Evolutionary conservation across 2,113 vertebrate species (phyloP).

Genomic region (Microcebus griseorufus): DNA sequence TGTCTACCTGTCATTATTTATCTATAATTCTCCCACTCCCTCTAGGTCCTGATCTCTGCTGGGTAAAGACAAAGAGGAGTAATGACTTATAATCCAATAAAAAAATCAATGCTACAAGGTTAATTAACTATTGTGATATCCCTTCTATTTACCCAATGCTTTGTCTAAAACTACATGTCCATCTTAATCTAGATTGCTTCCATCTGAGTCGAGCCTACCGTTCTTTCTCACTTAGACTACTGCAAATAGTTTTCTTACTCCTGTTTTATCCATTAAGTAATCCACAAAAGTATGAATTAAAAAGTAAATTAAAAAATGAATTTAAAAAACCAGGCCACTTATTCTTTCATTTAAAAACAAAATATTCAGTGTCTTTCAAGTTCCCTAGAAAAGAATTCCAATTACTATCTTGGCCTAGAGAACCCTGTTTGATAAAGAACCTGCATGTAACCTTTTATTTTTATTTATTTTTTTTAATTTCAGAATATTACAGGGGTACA

Average conservation of each 20-base stretch:
- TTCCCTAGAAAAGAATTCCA: not conserved
- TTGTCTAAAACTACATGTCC: not conserved
- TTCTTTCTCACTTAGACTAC: not conserved
- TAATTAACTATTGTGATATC: constrained; percentile 45
- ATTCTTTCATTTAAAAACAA: not conserved
- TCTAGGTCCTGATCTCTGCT: not conserved
- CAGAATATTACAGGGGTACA: too few species aligned
- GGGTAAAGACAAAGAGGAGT: not conserved
- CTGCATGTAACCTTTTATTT: not conserved
- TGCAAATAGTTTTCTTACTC: not conserved
- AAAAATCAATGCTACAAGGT: constrained; percentile 9
- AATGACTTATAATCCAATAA: not conserved
- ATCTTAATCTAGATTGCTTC: not conserved
- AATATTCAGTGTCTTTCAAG: not conserved
- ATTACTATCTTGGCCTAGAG: not conserved
- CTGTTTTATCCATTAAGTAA: not conserved
- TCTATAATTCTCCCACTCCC: not conserved
- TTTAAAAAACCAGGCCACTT: not conserved
- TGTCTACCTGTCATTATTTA: not conserved
- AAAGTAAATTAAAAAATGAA: not conserved
- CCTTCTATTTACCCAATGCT: not conserved
- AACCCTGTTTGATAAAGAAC: not conserved
- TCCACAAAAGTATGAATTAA: not conserved
- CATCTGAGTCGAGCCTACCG: not conserved
- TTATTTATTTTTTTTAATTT: not conserved